Base-by-base conservation (phyloP, 2,113 vertebrate species). In the Actenoides hombroni region DNA sequence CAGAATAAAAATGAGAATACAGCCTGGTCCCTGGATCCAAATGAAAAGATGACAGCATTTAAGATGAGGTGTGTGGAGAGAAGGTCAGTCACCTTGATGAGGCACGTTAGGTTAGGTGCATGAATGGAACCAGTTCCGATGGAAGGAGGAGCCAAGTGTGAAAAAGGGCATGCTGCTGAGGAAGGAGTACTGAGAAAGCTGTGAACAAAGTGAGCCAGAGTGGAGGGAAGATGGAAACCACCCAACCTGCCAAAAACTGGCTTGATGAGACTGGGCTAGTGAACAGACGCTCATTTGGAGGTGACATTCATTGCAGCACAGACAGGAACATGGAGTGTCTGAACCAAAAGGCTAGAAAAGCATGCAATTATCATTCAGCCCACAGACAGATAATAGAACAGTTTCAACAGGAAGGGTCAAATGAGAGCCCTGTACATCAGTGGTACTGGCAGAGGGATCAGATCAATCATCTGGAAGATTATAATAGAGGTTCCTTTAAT, bases 391-490 rank as follows among this genome's bases (percentile, higher is more conserved):
- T 48, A 87, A 6, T 3, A 64, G 42, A 80, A 23, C 10, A 18
- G 8, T 29, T 57, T 13, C 88, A 77, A 77, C 48, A 61, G 26
- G 6, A 61, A 86, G 21, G 74, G 79, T 88, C 79, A 92, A 44
- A 28, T 4, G 35, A 85, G 57, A 86, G n/a, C 51, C 65, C 65
- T 11, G 46, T 53, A 9, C 53, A n/a, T 46, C 75, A 85, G 60
- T 9, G 11, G 40, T 12, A 20, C 44, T 60, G 49, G n/a, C 83
- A 85, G 37, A 74, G 53, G 7, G 57, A 79, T 9, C 79, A 54
- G 65, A 60, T 81, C 91, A 88, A 40, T 86, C 75, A 76, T 48
- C 71, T 90, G 83, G 61, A 90, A 88, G 73, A 86, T 35, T 92
- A 35, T 69, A 92, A 92, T 12, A 31, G 44, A 83, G 53, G 67